Evolutionary conservation across 2,888 invertebrate genomes (phyloP).

Genomic region (Megastigmus dorsalis): DNA sequence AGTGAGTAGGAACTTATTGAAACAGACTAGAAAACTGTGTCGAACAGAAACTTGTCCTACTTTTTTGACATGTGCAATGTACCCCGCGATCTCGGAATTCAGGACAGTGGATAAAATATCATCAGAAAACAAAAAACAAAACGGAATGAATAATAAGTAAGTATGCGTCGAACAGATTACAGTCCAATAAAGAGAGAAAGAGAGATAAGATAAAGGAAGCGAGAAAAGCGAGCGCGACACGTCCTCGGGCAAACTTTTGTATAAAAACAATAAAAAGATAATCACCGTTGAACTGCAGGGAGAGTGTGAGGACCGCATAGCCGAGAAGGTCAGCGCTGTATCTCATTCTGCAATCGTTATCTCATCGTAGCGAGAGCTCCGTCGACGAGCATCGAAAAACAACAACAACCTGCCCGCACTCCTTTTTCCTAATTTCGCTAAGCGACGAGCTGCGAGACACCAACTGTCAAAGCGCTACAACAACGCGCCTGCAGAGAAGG

Average conservation of each 20-base stretch:
- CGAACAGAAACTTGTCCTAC: slow-evolving; percentile 20
- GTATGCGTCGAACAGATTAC: too few relatives aligned
- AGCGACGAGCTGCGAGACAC: too few relatives aligned
- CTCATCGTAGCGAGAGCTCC: slow-evolving; percentile 66
- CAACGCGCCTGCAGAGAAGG: not conserved
- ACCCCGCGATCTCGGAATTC: not conserved
- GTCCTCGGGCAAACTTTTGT: not conserved
- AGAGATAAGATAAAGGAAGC: not conserved
- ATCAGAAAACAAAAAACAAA: not conserved
- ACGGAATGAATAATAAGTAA: too few relatives aligned
- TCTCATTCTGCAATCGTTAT: slow-evolving; percentile 74
- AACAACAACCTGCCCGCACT: not conserved
- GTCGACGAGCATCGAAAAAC: not conserved
- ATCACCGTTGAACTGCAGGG: slow-evolving; percentile 70
- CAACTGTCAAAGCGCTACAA: not conserved
- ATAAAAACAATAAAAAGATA: slow-evolving; percentile 30
- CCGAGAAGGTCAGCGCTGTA: slow-evolving; percentile 71
- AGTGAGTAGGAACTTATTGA: not conserved
- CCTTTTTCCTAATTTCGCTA: not conserved
- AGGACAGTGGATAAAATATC: not conserved
- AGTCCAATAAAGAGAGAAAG: too few relatives aligned
- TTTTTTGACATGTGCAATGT: slow-evolving; percentile 6
- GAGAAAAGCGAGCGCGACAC: not conserved
- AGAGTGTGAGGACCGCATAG: slow-evolving; percentile 71
- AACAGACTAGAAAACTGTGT: not conserved